These are phyloP conservation scores for Yponomeuta sedellus DNA, from an alignment of 2,888 invertebrate genomes.

Conservation along the genomic window DNA sequence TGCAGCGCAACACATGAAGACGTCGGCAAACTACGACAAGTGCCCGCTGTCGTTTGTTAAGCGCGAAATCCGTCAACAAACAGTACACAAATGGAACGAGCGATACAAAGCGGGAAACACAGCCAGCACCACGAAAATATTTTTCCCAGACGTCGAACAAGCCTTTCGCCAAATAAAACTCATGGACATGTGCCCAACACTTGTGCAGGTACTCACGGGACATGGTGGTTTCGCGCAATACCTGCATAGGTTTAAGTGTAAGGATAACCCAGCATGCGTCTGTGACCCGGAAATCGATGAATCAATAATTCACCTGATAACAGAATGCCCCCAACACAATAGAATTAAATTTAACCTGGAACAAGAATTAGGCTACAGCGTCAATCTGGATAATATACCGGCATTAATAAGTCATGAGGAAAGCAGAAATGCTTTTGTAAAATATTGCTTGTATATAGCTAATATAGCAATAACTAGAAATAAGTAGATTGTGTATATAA, in stretches of 20 bases:
- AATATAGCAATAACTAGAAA: too few species aligned
- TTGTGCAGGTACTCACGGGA: slow-evolving; percentile 18
- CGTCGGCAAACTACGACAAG: slow-evolving; percentile 14
- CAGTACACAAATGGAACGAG: slow-evolving; percentile 14
- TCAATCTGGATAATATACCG: too few species aligned
- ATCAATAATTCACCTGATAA: background rate
- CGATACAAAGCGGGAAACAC: slow-evolving; percentile 8
- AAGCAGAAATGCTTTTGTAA: too few species aligned
- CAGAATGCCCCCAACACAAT: background rate
- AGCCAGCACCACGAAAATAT: slow-evolving; percentile 5
- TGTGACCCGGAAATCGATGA: slow-evolving; percentile 4
- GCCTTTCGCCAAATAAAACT: slow-evolving; percentile 6
- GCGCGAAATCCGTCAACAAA: slow-evolving; percentile 1
- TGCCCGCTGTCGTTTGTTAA: slow-evolving; percentile 15
- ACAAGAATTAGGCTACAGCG: too few species aligned
- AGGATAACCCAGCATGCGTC: slow-evolving; percentile 14
- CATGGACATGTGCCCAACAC: background rate
- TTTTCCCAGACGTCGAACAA: slow-evolving; percentile 8
- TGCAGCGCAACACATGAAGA: slow-evolving; percentile 15
- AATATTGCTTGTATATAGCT: too few species aligned
- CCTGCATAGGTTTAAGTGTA: slow-evolving; percentile 20
- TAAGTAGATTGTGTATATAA: too few species aligned
- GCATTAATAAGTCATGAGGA: too few species aligned
- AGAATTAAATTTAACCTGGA: background rate
- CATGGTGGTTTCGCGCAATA: slow-evolving; percentile 21